Evolutionary conservation across 2,797 vertebrate genomes (phyloP).

Genomic region (Sebastes aleutianus): DNA sequence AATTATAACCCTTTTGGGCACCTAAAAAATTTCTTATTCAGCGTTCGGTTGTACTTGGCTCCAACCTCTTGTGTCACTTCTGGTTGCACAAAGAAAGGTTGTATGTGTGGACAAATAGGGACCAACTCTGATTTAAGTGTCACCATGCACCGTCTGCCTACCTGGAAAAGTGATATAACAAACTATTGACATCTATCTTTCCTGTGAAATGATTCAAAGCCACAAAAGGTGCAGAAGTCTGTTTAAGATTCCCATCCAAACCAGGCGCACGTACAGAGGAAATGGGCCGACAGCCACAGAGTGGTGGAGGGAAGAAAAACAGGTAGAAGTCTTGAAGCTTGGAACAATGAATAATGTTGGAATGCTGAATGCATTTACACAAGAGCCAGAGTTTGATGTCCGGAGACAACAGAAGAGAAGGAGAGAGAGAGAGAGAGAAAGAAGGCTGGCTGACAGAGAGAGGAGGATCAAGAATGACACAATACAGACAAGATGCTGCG

Average conservation of each 20-base stretch:
- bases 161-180: neutral
- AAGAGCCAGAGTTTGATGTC: constrained; percentile 57
- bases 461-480: constrained; percentile 22
- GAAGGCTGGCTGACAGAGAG: neutral
- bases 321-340: constrained; percentile 49
- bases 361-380: constrained; percentile 56
- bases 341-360: constrained; percentile 74
- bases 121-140: neutral
- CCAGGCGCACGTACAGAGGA: constrained; percentile 72
- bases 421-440: neutral
- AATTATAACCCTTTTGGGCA: no score
- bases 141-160: neutral
- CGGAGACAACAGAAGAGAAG: constrained; percentile 38
- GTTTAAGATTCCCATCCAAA: constrained; percentile 37
- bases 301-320: constrained; percentile 64
- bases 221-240: constrained; percentile 6
- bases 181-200: neutral
- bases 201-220: constrained; percentile 15
- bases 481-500: neutral
- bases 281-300: constrained; percentile 71
- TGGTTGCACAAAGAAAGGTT: no score
- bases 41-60: no score
- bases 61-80: no score
- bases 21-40: no score
- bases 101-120: neutral